Evolutionary conservation across 2,888 invertebrate species (phyloP).

Genomic region (Phalera bucephala): DNA sequence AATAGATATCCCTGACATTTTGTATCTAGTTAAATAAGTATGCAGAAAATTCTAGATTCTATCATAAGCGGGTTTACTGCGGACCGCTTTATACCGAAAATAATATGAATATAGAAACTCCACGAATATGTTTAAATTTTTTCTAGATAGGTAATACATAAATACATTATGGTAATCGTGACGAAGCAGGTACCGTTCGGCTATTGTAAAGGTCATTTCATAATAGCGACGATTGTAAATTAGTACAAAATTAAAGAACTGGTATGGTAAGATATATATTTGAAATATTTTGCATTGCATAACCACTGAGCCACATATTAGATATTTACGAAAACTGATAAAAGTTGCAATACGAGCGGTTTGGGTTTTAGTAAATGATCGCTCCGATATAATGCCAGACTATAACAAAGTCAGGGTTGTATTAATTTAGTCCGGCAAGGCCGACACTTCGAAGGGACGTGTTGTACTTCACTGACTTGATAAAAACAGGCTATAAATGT

Average conservation of each 20-base stretch:
- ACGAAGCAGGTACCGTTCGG: no score
- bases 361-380: constrained; percentile 21
- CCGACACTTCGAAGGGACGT: constrained; percentile 20
- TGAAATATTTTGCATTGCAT: constrained; percentile 2
- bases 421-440: constrained; percentile 26
- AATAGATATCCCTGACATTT: constrained; percentile 53
- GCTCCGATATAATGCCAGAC: constrained; percentile 14
- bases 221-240: not conserved
- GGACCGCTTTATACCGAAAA: constrained; percentile 10
- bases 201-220: no score
- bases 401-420: constrained; percentile 37
- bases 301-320: constrained; percentile 1
- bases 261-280: not conserved
- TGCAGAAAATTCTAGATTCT: constrained; percentile 23
- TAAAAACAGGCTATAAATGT: no score
- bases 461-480: not conserved
- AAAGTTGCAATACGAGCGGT: not conserved
- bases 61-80: constrained; percentile 11
- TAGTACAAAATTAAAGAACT: not conserved
- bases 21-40: constrained; percentile 22
- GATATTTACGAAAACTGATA: not conserved
- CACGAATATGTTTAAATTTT: not conserved
- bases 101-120: constrained; percentile 9
- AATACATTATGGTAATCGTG: not conserved
- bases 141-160: not conserved